A percentile compares a stretch with the other conserved stretches of the same genome.
Evolutionary conservation across 2,113 vertebrate species (phyloP).

Genomic region (Sturnira hondurensis): DNA sequence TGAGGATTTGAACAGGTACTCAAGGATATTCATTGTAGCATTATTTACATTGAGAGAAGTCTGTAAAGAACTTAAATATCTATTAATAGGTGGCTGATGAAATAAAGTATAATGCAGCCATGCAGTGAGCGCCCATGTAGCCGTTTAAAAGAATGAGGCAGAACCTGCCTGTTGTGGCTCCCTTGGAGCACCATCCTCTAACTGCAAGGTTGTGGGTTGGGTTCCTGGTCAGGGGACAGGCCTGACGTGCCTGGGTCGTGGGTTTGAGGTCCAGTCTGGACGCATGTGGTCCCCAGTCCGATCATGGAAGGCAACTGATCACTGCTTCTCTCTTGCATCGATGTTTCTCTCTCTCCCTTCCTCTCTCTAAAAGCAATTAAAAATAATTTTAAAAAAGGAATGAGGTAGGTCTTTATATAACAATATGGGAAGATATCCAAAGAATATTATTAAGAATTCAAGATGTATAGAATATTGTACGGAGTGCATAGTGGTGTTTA

Average conservation of each 20-base stretch:
- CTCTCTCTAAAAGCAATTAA: no score
- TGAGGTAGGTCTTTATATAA: not conserved
- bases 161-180: no score
- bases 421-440: not conserved
- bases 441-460: not conserved
- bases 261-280: no score
- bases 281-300: no score
- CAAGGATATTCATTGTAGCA: not conserved
- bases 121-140: not conserved
- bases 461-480: not conserved
- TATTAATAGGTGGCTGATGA: not conserved
- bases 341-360: no score
- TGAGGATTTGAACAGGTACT: not conserved
- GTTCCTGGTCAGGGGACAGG: no score
- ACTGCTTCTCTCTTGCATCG: no score
- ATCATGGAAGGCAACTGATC: no score
- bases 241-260: no score
- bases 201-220: not conserved
- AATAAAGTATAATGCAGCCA: not conserved
- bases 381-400: not conserved
- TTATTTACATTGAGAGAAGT: not conserved
- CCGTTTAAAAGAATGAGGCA: not conserved
- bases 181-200: no score
- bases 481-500: not conserved
- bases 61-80: not conserved